Conservation (phyloP, 2,797 vertebrate species). For the Benthosema pterotum region DNA sequence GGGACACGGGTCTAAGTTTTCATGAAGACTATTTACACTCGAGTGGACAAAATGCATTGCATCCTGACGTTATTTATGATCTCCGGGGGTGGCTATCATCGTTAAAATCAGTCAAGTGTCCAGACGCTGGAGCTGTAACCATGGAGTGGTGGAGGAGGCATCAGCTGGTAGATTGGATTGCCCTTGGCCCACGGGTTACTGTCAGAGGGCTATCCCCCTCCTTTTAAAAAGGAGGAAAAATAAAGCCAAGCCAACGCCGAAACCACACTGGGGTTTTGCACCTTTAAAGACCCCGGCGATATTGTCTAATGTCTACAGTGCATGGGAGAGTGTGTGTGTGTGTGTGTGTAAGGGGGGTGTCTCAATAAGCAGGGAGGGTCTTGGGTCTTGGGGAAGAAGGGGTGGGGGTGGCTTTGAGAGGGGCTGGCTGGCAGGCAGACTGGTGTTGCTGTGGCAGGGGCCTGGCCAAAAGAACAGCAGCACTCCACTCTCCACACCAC, state of each 20-base stretch:
- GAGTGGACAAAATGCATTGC: conserved; percentile 61
- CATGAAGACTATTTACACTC: conserved; percentile 65
- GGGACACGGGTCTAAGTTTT: conserved; percentile 61
- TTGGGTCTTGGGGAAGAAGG: conserved; percentile 33
- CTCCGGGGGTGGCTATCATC: conserved; percentile 52
- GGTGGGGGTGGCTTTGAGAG: conserved; percentile 61
- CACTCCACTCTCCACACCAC: conserved; percentile 86
- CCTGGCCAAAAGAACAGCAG: conserved; percentile 89
- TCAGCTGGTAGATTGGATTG: conserved; percentile 79
- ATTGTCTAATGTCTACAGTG: conserved; percentile 77
- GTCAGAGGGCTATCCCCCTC: too few species aligned
- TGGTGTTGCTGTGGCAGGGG: conserved; percentile 90
- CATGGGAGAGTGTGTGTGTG: conserved; percentile 72
- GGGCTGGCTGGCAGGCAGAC: conserved; percentile 89
- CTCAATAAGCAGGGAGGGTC: conserved; percentile 72
- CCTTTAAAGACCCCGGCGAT: conserved; percentile 77
- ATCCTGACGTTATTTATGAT: conserved; percentile 67
- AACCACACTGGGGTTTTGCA: conserved; percentile 72
- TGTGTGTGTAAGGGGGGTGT: conserved; percentile 25
- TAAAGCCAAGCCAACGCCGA: conserved; percentile 72
- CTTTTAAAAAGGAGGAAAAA: not conserved
- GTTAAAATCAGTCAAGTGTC: conserved; percentile 78
- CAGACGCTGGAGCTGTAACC: conserved; percentile 72
- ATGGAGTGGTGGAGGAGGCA: conserved; percentile 70
- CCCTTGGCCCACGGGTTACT: conserved; percentile 77